phyloP scores from a whole-genome alignment of 2,797 vertebrate species.

The Pipistrellus kuhlii region DNA sequence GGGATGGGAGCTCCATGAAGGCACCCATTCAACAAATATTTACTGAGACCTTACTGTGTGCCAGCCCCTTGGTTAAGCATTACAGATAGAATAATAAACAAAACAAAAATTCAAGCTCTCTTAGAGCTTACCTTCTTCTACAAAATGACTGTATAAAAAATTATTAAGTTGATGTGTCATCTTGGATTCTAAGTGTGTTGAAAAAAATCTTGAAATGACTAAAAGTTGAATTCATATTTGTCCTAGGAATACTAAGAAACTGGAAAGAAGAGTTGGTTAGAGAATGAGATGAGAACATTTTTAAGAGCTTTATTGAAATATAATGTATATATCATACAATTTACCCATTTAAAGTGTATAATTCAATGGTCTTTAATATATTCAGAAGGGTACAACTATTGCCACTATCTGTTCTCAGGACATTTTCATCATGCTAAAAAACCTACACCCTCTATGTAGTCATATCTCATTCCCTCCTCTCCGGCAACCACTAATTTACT shows the following conservation, averaged over 20 bases:
- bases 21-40: background rate
- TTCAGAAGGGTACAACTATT: background rate
- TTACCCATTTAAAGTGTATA: background rate
- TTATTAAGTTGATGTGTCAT: background rate
- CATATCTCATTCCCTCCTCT: background rate
- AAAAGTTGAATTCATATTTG: background rate
- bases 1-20: background rate
- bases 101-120: background rate
- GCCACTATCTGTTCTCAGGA: background rate
- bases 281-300: background rate
- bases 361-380: background rate
- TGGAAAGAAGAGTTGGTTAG: background rate
- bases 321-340: background rate
- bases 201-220: background rate
- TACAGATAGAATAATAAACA: background rate
- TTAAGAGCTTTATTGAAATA: background rate
- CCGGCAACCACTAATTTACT: background rate
- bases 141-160: background rate
- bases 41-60: background rate
- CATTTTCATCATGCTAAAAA: background rate
- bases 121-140: background rate
- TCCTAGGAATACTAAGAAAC: conserved; percentile 7
- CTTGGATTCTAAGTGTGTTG: background rate
- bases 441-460: background rate
- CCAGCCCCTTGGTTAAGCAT: background rate